Evolutionary conservation across 2,113 vertebrate genomes (phyloP), one percentile per base, ranked within the genome.

Genomic region (Brachyhypopomus occidentalis): DNA sequence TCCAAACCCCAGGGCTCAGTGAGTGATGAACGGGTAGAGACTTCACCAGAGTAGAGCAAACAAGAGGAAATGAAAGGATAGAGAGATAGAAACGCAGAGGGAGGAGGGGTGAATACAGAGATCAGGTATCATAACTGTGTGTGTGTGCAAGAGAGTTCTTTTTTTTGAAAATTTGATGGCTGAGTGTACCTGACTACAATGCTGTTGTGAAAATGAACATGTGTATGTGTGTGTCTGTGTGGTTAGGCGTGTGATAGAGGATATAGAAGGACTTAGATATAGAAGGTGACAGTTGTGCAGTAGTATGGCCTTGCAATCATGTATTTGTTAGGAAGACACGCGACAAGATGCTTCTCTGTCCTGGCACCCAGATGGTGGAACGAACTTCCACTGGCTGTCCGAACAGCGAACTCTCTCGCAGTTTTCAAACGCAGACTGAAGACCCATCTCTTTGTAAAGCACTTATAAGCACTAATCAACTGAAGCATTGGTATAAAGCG

Each of bases 21-120:
- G 59, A 70, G 58, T 85, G 76, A 90, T 87, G 90, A 91, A 90
- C 56, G 89, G 81, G 86, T 83, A 38, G 55, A 87, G 88, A 84
- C 9, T 52, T 3, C 12, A 83, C 86, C 45, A 74, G 78, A 75
- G 75, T 19, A 79, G 79, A 73, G 59, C 78, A 86, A 81, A 86
- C 85, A 83, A 87, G 86, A 87, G 86, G 87, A 91, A 89, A 91
- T 91, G 87, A 92, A 90, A 80, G 88, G 83, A 92, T 89, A 88
- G 88, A 89, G 80, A 78, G 83, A 90, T 84, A 87, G 86, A 86
- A 88, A 86, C 86, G 79, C 83, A 90, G 86, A 20, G 75, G 19
- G 58, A 48, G 85, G 80, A 78, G 85, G 86, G 84, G 85, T 52
- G 12, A 84, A 84, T 73, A 77, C 48, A 86, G 87, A 58, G 80